A percentile compares a stretch with the other conserved stretches of the same genome.
These are phyloP conservation scores for Andrena praecox DNA, from an alignment of 2,888 invertebrate species.

Conservation along the genomic window DNA sequence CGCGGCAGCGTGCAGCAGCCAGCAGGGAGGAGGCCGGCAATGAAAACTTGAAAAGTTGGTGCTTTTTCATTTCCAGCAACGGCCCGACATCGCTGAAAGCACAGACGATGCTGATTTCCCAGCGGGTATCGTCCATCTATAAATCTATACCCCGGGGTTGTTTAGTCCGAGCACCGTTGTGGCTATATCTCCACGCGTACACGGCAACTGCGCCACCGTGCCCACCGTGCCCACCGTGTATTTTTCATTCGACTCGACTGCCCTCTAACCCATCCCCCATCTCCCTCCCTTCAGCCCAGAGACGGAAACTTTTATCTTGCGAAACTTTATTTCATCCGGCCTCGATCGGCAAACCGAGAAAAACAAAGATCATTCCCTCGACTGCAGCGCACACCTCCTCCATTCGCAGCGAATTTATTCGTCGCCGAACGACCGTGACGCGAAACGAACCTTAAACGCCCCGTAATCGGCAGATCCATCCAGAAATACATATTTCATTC, in stretches of 20 bases:
- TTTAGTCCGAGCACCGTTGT: conserved; percentile 55
- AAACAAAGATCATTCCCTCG: conserved; percentile 25
- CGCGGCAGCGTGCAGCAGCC: background rate
- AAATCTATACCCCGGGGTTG: conserved; percentile 75
- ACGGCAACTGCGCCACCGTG: conserved; percentile 37
- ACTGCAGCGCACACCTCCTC: background rate
- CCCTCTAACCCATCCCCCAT: background rate
- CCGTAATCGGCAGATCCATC: background rate
- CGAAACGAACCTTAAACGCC: conserved; percentile 7
- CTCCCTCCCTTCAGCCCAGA: background rate
- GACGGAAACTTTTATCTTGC: conserved; percentile 47
- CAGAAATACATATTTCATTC: background rate
- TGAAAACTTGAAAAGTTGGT: conserved; percentile 71
- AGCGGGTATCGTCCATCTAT: conserved; percentile 75
- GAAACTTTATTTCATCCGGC: conserved; percentile 39
- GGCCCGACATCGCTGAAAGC: conserved; percentile 67
- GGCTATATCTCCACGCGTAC: conserved; percentile 18
- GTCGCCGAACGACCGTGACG: background rate
- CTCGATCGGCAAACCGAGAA: conserved; percentile 27
- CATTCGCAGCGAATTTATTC: background rate
- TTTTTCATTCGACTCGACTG: conserved; percentile 58
- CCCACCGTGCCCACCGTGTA: conserved; percentile 55
- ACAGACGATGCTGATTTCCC: conserved; percentile 77
- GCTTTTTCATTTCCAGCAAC: conserved; percentile 60
- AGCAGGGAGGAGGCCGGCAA: conserved; percentile 46